Conservation (phyloP, 2,797 vertebrate species). For the Rallus crepitans region DNA sequence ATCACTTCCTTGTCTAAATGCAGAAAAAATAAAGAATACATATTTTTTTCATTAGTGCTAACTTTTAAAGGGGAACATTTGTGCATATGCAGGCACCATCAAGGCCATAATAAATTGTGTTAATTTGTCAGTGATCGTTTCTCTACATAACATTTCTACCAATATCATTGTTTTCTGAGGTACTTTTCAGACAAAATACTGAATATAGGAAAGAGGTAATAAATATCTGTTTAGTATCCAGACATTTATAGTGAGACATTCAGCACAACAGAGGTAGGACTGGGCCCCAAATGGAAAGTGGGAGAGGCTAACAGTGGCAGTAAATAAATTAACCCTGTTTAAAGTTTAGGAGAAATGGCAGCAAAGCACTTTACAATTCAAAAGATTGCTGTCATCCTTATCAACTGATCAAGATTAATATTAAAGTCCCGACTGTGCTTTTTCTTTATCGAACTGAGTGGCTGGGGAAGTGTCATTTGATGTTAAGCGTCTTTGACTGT, state of each 20-base stretch:
- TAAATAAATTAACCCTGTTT: conserved; percentile 14
- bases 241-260: neutral
- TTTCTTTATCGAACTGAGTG: neutral
- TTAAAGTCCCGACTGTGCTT: neutral
- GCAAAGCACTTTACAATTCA: neutral
- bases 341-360: neutral
- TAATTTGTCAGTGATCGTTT: neutral
- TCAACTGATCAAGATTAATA: conserved; percentile 37
- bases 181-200: neutral
- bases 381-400: conserved; percentile 10
- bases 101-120: neutral
- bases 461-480: conserved; percentile 15
- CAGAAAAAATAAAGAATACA: neutral
- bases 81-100: neutral
- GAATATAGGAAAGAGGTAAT: neutral
- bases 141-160: neutral
- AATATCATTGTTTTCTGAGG: neutral
- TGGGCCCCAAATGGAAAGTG: neutral
- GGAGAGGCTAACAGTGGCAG: neutral
- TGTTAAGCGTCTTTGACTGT: conserved; percentile 13
- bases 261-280: neutral
- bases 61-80: neutral
- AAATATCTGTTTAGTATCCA: neutral
- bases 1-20: neutral
- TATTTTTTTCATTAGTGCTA: neutral